phyloP scores from a whole-genome alignment of 2,888 invertebrate genomes.

The Cataglyphis cursor region DNA sequence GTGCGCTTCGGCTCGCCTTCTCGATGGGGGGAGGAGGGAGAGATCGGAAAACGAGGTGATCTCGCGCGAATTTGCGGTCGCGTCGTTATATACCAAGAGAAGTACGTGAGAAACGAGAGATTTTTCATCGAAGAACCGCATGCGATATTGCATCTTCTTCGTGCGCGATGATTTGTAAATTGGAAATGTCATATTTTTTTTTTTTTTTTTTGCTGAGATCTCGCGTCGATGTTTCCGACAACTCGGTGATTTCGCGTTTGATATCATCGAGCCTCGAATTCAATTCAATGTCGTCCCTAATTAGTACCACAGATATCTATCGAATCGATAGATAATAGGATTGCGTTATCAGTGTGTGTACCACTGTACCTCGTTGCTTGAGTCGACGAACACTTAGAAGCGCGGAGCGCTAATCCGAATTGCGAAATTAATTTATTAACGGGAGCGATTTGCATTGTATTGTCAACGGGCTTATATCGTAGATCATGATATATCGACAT shows the following conservation, averaged over 20 bases:
- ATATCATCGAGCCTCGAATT: conserved; percentile 27
- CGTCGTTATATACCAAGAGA: neutral
- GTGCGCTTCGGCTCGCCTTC: neutral
- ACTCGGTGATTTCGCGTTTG: conserved; percentile 25
- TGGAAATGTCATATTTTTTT: neutral
- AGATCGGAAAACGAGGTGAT: conserved; percentile 32
- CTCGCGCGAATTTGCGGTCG: conserved; percentile 30
- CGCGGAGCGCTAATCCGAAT: neutral
- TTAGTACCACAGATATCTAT: conserved; percentile 50
- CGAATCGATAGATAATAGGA: conserved; percentile 62
- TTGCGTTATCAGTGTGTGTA: conserved; percentile 34
- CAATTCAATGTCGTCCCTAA: conserved; percentile 42
- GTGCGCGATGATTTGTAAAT: neutral
- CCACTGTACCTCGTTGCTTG: neutral
- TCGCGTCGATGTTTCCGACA: neutral
- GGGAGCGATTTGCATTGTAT: neutral
- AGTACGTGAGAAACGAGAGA: neutral
- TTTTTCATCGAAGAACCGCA: neutral
- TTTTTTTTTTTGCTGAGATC: neutral
- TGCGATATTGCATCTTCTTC: conserved; percentile 32
- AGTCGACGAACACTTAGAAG: neutral
- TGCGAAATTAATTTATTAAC: conserved; percentile 23
- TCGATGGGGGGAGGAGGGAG: neutral
- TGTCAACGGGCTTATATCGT: neutral
- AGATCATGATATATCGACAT: neutral